Percentiles rank a stretch among this genome's conserved stretches.
Conservation (phyloP, 2,113 vertebrate species). For the Leptocoma aspasia region DNA sequence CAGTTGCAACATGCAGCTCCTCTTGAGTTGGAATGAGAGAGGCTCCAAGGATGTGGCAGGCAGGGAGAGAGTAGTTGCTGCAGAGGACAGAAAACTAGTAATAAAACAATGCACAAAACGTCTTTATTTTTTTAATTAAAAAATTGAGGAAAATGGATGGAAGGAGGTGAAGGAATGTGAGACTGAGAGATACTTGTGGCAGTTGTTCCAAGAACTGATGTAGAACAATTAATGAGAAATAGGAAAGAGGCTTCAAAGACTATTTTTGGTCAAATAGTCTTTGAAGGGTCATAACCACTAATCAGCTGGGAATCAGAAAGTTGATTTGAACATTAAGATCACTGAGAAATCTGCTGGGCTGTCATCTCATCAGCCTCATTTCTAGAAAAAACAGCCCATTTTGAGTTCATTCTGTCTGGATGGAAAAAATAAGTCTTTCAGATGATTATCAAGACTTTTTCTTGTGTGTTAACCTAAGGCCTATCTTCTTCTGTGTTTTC, state of each 20-base stretch:
- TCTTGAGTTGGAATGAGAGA: not conserved
- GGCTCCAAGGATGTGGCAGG: not conserved
- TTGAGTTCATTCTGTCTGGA: not conserved
- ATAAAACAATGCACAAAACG: not conserved
- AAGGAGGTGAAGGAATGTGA: not conserved
- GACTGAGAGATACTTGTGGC: not conserved
- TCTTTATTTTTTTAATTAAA: too few species aligned
- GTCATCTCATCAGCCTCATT: not conserved
- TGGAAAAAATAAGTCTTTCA: not conserved
- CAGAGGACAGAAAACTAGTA: not conserved
- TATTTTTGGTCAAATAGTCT: not conserved
- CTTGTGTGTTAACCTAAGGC: not conserved
- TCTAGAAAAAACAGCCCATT: conserved; percentile 4
- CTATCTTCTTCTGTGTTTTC: not conserved
- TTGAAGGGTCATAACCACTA: not conserved
- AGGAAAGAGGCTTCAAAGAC: not conserved
- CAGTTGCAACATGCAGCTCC: conserved; percentile 32
- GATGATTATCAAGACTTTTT: not conserved
- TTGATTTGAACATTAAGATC: not conserved
- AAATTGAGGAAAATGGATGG: not conserved
- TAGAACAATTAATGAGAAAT: not conserved
- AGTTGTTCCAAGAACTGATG: not conserved
- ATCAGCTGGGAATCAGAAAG: not conserved
- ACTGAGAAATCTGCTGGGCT: not conserved
- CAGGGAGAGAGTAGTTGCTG: not conserved